Base-by-base conservation (phyloP, 2,888 invertebrate genomes). In the Drosophila paranaensis region DNA sequence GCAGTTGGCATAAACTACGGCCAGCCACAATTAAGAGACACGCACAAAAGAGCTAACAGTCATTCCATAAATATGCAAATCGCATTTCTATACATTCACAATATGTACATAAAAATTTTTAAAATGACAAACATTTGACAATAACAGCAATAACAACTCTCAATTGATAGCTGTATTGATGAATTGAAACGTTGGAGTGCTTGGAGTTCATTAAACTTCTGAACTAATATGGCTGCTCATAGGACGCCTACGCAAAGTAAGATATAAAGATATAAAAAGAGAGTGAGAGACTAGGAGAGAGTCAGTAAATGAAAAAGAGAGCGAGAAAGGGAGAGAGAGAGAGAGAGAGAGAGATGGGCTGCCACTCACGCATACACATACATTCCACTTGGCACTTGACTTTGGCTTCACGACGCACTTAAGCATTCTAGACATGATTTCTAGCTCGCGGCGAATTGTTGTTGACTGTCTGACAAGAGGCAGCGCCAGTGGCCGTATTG, bases 351-450 rank as follows among this genome's bases (percentile, higher is more conserved):
- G 50, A 37, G 20, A 43, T 33, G 48, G 53, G 10, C 40, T 66
- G 50, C 56, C 51, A 42, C 54, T 50, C 48, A 64, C 39, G 30
- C 43, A 45, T 16, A 55, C 42, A 56, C 55, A 60, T 27, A 37
- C 46, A 62, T 73, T 60, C 46, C 63, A 63, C 69, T 53, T 69
- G 71, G 43, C 70, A 69, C 70, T 87, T 69, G 74, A 71, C 79
- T 79, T 64, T 64, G 67, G 46, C 75, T 75, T 64, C 74, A 66
- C 67, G 74, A 72, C 55, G 68, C 71, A 84, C 82, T 86, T 86
- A 80, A 72, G 71, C 71, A 86, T 86, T 86, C 89, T 75, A 78
- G 74, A 74, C 86, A 89, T 84, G 86, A 87, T 82, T 86, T 88
- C 71, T 79, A 72, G 79, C 87, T 71, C 74, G 75, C 75, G 81